Evolutionary conservation across 2,113 vertebrate genomes (phyloP).

Genomic region (Solenodon paradoxus): DNA sequence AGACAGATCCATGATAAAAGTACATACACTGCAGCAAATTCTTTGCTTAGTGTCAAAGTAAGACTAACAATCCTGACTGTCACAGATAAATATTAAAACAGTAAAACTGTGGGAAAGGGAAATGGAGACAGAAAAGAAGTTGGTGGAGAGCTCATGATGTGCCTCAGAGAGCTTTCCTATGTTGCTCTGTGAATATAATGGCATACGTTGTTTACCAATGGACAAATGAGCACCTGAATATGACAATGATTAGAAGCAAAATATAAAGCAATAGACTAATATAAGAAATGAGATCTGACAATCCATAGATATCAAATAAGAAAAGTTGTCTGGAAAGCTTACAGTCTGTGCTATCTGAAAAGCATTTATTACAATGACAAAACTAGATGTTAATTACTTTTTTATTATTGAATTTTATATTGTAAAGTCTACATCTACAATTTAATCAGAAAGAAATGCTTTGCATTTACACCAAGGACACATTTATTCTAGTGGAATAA

Average conservation of each 20-base stretch:
- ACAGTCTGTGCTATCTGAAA: constrained; percentile 16
- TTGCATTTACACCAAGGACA: constrained; percentile 65
- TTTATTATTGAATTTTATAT: constrained; percentile 76
- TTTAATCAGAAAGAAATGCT: constrained; percentile 58
- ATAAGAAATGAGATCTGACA: background rate
- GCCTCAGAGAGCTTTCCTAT: background rate
- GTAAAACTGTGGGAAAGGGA: background rate
- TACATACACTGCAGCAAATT: background rate
- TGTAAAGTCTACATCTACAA: constrained; percentile 70
- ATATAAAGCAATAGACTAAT: background rate
- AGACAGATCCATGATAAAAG: background rate
- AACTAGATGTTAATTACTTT: constrained; percentile 70
- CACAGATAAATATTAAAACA: background rate
- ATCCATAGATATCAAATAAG: constrained; percentile 6
- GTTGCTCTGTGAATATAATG: background rate
- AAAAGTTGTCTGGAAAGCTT: background rate
- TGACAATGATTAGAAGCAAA: background rate
- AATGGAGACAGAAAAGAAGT: background rate
- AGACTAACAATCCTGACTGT: background rate
- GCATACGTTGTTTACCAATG: background rate
- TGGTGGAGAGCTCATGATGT: background rate
- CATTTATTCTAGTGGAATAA: constrained; percentile 69
- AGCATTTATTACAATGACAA: constrained; percentile 73
- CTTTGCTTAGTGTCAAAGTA: background rate
- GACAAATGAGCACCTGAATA: background rate